Evolutionary conservation across 2,888 invertebrate genomes (phyloP), one percentile per base, ranked within the genome.

Genomic region (Cryptus viduatorius): DNA sequence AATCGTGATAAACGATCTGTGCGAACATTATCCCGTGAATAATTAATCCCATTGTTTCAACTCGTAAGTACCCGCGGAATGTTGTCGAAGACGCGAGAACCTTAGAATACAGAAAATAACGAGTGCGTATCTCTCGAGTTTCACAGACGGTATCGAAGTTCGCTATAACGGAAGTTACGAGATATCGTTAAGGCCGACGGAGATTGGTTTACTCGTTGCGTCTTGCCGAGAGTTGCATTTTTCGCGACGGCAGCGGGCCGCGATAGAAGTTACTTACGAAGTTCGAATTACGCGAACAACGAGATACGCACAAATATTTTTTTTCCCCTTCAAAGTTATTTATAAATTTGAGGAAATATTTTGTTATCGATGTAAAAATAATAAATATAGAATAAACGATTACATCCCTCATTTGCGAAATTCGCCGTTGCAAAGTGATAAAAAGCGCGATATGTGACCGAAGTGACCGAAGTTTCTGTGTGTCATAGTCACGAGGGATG

Each of bases 111-210:
- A 37, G 37, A 37, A 10, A n/a, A 37, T 7, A 19, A 42, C 61
- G 61, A 37, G 48, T 29, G 37, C 7, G 64, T 65, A 75, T 81
- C 16, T 83, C 84, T 81, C 65, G 79, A 50, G 59, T 84, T 84
- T 75, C 82, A 75, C 1, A 48, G 19, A 69, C 19, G 61, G 61
- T 75, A 82, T 79, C 78, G 75, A 79, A 71, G 31, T 71, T 37
- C 37, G 37, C 72, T 48, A 65, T 72, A 69, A 78, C 77, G 84
- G 81, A 81, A 81, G 77, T 82, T 84, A 69, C 84, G 68, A 37
- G 64, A 75, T 78, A 78, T 73, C 79, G 69, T 69, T 73, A 73
- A 83, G 48, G 68, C 71, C 59, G 46, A 69, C 19, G 31, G 42
- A 61, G 68, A 78, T 82, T 53, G 72, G 46, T 73, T 82, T 67